These are phyloP conservation scores for Xyrauchen texanus DNA, from an alignment of 2,113 vertebrate species.

Conservation along the genomic window DNA sequence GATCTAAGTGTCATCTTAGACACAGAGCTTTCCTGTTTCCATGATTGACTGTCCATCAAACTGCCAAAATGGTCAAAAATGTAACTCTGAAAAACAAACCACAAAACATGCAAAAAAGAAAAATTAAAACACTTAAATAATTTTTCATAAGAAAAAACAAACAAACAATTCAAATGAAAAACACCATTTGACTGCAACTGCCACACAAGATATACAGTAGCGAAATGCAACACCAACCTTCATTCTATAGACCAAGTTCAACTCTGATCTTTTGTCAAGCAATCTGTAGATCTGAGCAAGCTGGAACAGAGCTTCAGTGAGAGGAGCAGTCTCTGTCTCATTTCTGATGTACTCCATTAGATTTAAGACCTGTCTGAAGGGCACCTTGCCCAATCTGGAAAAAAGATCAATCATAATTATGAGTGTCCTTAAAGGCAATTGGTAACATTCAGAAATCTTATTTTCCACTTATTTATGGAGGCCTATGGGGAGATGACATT, in stretches of 20 bases:
- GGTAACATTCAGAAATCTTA: no score
- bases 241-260: constrained; percentile 69
- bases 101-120: background rate
- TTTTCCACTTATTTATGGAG: no score
- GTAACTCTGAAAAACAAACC: constrained; percentile 39
- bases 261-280: constrained; percentile 82
- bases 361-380: constrained; percentile 78
- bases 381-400: constrained; percentile 81
- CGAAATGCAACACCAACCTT: constrained; percentile 68
- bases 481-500: no score
- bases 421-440: no score
- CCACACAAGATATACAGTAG: no score
- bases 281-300: constrained; percentile 78
- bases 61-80: constrained; percentile 70
- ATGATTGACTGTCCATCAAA: constrained; percentile 79
- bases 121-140: no score
- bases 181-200: background rate
- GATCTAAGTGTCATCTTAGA: constrained; percentile 82
- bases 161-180: background rate
- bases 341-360: constrained; percentile 79
- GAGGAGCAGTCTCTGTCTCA: constrained; percentile 80
- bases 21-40: constrained; percentile 76
- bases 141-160: no score
- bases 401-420: background rate
- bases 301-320: constrained; percentile 84